Base-by-base conservation (phyloP, 2,113 vertebrate genomes). In the Procavia capensis region DNA sequence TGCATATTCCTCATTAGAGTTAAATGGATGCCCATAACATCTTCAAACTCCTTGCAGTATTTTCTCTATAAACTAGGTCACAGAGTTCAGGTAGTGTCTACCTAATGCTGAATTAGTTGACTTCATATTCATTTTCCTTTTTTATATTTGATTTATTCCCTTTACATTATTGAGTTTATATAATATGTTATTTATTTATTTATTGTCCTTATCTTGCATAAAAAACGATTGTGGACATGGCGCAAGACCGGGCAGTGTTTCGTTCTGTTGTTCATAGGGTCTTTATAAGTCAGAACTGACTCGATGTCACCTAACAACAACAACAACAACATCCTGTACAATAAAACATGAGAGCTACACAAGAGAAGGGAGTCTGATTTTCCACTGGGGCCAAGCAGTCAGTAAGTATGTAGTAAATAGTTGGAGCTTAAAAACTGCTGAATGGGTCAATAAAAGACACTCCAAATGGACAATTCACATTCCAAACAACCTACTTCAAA, bases 51-150 rank as follows among this genome's bases (percentile, higher is more conserved):
- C 92, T 94, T 96, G 88, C 22, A 50, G 39, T 92, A 43, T 86
- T 95, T 90, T 79, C n/a, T 83, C 50, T 92, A 6, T 80, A 88
- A 95, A 96, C 66, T 81, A 91, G 93, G 84, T 96, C 95, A 96
- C 39, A 61, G 66, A 74, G 50, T 96, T 89, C 45, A 20, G 72
- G 45, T 59, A 20, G 25, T 90, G 6, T 45, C 70, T 19, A 39
- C 29, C 39, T 64, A 9, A 34, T 88, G n/a, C 34, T 29, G 79
- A 47, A 74, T 75, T 47, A 80, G 39, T 7, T 90, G 36, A 80
- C 39, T 86, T 34, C 47, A n/a, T 78, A 9, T 43, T 80, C 31
- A 50, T 78, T 94, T 94, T 41, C 59, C 54, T 47, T 82, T 79
- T 54, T 54, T 88, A 45, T 92, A 47, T 6, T 90, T 88, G 70